Evolutionary conservation across 2,888 invertebrate species (phyloP), one percentile per base, ranked within the genome.

Genomic region (Netelia fuscicornis): DNA sequence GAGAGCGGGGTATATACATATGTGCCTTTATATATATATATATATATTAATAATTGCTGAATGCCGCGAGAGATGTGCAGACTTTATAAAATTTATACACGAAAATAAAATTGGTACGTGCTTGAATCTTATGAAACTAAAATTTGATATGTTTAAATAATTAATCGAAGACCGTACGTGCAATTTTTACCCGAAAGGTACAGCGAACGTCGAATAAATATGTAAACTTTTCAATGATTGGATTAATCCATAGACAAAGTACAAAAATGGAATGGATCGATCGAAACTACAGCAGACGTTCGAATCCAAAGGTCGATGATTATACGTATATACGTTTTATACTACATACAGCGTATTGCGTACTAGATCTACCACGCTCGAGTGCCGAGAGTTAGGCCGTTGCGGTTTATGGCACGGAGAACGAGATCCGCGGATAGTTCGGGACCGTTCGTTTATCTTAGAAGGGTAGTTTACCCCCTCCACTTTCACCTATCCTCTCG

Each of bases 401-500:
- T 86, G 86, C 67, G 87, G 87, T 84, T 87, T 87, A 81, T 67
- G 42, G 79, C 60, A 77, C 72, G 37, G 67, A 30, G 67, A 79
- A 78, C 77, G 65, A 75, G 71, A 67, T 71, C 64, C 72, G 54
- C 54, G 72, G 85, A 84, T 81, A 84, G 84, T 81, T 80, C 65
- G 72, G 52, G 80, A 84, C 75, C 76, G 80, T 70, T 77, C 81
- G 76, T 83, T 83, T 83, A 83, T 83, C 83, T 83, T 79, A 42
- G 83, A 68, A 70, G 79, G 83, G 74, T 83, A 83, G 83, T 83
- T 83, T 79, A 20, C 74, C 56, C 48, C 54, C 17, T 13, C 64
- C 54, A 42, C 44, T 11, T 20, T 54, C 62, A 30, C 30, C 70
- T 44, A 60, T 71, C 60, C 30, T 72, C 52, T 56, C 65, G 54